Base-by-base conservation (phyloP, 2,113 vertebrate genomes). In the Pithys albifrons region DNA sequence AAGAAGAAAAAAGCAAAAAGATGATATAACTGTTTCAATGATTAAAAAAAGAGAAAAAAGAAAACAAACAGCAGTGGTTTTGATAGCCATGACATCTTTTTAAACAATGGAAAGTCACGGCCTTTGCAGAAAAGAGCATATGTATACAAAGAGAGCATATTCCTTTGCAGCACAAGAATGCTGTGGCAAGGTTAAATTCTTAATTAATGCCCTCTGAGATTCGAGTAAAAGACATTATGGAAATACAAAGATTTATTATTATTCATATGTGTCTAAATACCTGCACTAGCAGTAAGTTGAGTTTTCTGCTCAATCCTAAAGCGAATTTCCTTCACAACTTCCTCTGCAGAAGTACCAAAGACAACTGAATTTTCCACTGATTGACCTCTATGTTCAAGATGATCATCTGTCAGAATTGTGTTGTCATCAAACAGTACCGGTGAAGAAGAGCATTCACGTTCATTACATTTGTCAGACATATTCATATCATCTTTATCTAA, bases 301-400 rank as follows among this genome's bases (percentile, higher is more conserved):
- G 99, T 99, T 98, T 98, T 99, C 96, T 99, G 99, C 92, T 99
- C 98, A 62, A 99, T 99, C 64, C 98, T 98, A 95, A 99, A 99
- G 59, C 99, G 99, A 98, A 99, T 99, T 98, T 99, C 99, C 94
- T 98, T 98, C 86, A 99, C 99, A 79, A 97, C 99, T 96, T 99
- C 99, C 88, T 99, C 99, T 6, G 98, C 97, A 96, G 98, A 98
- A 19, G 95, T 98, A 88, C 99, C 99, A 98, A 99, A 99, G 85
- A 99, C 97, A 22, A 98, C 48, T 0, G 81, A 92, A n/a, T 95
- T 98, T 86, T 82, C 65, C 89, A 94, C 66, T 33, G 80, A 85
- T 52, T 58, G 88, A 52, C 67, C 14, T 74, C 61, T 93, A 46
- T 95, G 92, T 82, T 96, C 88, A 76, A 84, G 28, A 8, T 58